phyloP scores from a whole-genome alignment of 64 coral and sea anemone species.

The Platygyra sinensis region DNA sequence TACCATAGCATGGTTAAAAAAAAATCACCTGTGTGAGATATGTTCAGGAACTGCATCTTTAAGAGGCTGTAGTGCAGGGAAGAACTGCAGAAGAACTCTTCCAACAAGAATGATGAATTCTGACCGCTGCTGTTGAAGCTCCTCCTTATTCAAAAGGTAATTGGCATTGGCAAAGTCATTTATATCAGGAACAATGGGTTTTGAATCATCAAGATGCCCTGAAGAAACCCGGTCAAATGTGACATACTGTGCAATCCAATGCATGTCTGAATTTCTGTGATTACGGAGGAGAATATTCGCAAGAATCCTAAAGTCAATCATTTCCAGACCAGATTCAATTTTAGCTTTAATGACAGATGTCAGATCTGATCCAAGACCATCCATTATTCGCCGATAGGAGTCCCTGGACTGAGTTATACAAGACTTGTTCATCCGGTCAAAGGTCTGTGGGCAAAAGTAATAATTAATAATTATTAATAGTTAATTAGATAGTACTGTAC shows the following conservation, averaged over 20 bases:
- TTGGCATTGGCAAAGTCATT: constrained; percentile 48
- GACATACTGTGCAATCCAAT: constrained; percentile 66
- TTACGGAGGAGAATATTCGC: constrained; percentile 64
- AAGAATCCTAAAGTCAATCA: constrained; percentile 66
- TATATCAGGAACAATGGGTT: constrained; percentile 37
- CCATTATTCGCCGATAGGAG: constrained; percentile 41
- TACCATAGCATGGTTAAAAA: too few species aligned
- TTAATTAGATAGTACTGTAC: too few species aligned
- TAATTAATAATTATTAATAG: too few species aligned
- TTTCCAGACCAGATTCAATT: constrained; percentile 6
- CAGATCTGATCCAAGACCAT: constrained; percentile 36
- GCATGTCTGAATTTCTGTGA: constrained; percentile 65
- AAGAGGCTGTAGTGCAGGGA: constrained; percentile 17
- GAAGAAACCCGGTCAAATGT: constrained; percentile 58
- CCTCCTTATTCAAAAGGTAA: constrained; percentile 20
- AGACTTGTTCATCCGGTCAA: constrained; percentile 32
- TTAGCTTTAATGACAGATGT: constrained; percentile 20
- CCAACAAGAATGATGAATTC: constrained; percentile 47
- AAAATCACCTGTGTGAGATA: constrained; percentile 50
- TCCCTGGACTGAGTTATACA: constrained; percentile 53
- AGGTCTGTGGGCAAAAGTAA: constrained; percentile 23
- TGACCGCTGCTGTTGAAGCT: constrained; percentile 25
- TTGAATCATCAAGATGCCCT: constrained; percentile 48
- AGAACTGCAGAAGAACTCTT: constrained; percentile 56
- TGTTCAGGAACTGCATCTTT: constrained; percentile 9